Percentiles rank a stretch among this genome's conserved stretches.
phyloP scores from a whole-genome alignment of 2,888 invertebrate species.

The Hoplodrina blanda region DNA sequence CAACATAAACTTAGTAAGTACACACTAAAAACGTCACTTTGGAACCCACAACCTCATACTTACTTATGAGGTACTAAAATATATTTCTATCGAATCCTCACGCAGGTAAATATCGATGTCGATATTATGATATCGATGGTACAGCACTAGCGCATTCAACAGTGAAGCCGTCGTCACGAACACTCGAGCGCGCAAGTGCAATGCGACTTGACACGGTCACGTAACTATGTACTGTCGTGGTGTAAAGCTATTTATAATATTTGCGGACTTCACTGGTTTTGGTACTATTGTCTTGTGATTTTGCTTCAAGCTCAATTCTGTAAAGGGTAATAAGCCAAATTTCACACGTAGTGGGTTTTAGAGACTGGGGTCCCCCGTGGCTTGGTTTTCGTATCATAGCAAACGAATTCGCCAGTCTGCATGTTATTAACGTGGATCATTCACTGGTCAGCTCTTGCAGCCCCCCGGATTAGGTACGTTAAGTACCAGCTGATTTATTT shows the following conservation, averaged over 20 bases:
- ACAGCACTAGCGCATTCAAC: conserved; percentile 63
- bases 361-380: no score
- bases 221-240: conserved; percentile 52
- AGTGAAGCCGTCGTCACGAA: conserved; percentile 60
- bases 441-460: no score
- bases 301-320: no score
- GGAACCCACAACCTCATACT: no score
- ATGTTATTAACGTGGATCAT: no score
- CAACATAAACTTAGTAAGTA: no score
- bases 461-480: no score
- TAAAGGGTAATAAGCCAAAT: no score
- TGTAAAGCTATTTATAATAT: conserved; percentile 50
- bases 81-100: conserved; percentile 6
- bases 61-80: not conserved
- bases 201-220: conserved; percentile 66
- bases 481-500: no score
- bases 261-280: not conserved
- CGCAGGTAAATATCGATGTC: conserved; percentile 24
- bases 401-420: no score
- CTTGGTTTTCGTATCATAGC: no score
- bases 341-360: no score
- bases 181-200: conserved; percentile 62
- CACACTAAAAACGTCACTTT: not conserved
- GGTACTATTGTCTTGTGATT: not conserved
- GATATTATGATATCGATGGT: not conserved